Percentiles rank a stretch among this genome's conserved stretches.
These are phyloP conservation scores for Neogobius melanostomus DNA, from an alignment of 2,113 vertebrate species.

Conservation along the genomic window DNA sequence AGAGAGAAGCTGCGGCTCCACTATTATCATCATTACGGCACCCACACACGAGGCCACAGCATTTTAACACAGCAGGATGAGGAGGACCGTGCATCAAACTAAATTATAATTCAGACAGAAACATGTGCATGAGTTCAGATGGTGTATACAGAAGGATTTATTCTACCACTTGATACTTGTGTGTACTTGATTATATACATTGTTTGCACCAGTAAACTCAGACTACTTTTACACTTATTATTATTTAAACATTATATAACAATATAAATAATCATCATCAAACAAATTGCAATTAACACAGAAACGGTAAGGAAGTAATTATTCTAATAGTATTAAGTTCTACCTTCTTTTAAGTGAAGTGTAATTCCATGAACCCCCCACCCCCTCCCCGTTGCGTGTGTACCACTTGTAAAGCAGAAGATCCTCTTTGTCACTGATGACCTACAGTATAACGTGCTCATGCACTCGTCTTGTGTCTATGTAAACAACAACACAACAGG, in stretches of 20 bases:
- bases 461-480: constrained; percentile 60
- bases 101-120: constrained; percentile 30
- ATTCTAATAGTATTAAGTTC: too few relatives aligned
- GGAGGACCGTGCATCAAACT: constrained; percentile 26
- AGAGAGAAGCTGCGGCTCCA: constrained; percentile 46
- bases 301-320: too few relatives aligned
- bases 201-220: too few relatives aligned
- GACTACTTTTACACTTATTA: too few relatives aligned
- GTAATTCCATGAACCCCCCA: not conserved
- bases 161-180: too few relatives aligned
- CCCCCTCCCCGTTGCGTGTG: not conserved
- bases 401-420: not conserved
- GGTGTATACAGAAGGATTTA: not conserved
- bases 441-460: constrained; percentile 1
- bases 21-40: constrained; percentile 56
- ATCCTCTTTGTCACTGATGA: not conserved
- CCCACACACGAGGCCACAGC: constrained; percentile 47
- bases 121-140: constrained; percentile 5
- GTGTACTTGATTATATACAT: too few relatives aligned
- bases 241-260: too few relatives aligned
- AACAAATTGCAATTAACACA: too few relatives aligned
- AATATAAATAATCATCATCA: too few relatives aligned
- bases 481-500: constrained; percentile 77
- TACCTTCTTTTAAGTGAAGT: too few relatives aligned
- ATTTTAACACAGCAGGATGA: constrained; percentile 44